Percentiles rank a stretch among this genome's conserved stretches.
Conservation (phyloP, 2,888 invertebrate species). For the Eudemis profundana region DNA sequence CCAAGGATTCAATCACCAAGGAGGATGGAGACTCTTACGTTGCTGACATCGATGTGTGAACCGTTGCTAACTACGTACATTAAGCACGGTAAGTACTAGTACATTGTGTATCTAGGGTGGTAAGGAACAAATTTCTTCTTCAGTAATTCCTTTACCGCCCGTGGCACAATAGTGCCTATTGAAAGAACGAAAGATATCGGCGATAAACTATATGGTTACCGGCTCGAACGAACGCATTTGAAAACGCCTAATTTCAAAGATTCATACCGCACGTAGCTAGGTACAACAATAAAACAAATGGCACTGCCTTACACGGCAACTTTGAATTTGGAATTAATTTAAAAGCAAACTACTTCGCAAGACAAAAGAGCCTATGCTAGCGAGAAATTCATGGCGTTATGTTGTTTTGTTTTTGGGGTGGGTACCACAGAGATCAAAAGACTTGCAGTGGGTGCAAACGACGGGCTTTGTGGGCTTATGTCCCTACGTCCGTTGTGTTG, state of each 20-base stretch:
- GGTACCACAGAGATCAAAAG: conserved; percentile 36
- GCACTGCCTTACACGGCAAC: conserved; percentile 35
- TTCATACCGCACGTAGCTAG: conserved; percentile 14
- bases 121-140: too few relatives aligned
- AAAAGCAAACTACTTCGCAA: conserved; percentile 23
- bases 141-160: too few relatives aligned
- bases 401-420: background rate
- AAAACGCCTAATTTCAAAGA: background rate
- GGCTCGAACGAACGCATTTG: background rate
- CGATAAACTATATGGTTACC: too few relatives aligned
- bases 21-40: too few relatives aligned
- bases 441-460: conserved; percentile 39
- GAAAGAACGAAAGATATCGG: too few relatives aligned
- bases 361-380: background rate
- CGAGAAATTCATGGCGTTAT: background rate
- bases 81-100: too few relatives aligned
- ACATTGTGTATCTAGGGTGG: too few relatives aligned
- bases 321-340: conserved; percentile 43
- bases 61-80: too few relatives aligned
- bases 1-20: too few relatives aligned
- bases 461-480: conserved; percentile 43
- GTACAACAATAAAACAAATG: conserved; percentile 37
- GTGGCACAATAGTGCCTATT: too few relatives aligned
- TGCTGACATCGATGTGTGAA: too few relatives aligned
- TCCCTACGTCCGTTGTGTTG: conserved; percentile 41